A percentile compares a stretch with the other conserved stretches of the same genome.
phyloP scores from a whole-genome alignment of 2,888 invertebrate genomes.

The Nymphalis c-album region DNA sequence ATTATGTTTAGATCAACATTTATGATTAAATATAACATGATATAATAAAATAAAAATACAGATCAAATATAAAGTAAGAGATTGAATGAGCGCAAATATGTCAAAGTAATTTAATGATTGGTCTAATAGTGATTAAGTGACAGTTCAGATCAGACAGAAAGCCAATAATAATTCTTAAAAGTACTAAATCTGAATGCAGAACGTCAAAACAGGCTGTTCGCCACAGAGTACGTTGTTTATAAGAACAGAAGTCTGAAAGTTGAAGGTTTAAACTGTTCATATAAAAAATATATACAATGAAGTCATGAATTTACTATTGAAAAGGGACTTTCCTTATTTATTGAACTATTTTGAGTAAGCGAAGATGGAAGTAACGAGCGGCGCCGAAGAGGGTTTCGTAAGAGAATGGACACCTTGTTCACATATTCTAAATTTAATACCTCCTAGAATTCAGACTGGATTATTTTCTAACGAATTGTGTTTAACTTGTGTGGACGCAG shows the following conservation, averaged over 20 bases:
- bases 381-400: slow-evolving; percentile 79
- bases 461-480: slow-evolving; percentile 87
- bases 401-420: slow-evolving; percentile 91
- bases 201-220: slow-evolving; percentile 9
- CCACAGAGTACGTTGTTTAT: background rate
- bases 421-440: slow-evolving; percentile 88
- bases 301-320: slow-evolving; percentile 18
- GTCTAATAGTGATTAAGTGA: background rate
- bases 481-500: slow-evolving; percentile 91
- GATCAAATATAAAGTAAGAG: no score
- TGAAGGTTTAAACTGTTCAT: background rate
- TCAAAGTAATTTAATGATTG: background rate
- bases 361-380: slow-evolving; percentile 69
- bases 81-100: no score
- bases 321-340: background rate
- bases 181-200: background rate
- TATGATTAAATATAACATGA: no score
- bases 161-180: background rate
- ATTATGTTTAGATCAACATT: no score
- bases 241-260: background rate
- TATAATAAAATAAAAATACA: no score
- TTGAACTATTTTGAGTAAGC: background rate
- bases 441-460: slow-evolving; percentile 87
- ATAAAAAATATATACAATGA: slow-evolving; percentile 16
- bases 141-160: no score